Conservation (phyloP, 2,113 vertebrate species). For the Calonectris borealis region DNA sequence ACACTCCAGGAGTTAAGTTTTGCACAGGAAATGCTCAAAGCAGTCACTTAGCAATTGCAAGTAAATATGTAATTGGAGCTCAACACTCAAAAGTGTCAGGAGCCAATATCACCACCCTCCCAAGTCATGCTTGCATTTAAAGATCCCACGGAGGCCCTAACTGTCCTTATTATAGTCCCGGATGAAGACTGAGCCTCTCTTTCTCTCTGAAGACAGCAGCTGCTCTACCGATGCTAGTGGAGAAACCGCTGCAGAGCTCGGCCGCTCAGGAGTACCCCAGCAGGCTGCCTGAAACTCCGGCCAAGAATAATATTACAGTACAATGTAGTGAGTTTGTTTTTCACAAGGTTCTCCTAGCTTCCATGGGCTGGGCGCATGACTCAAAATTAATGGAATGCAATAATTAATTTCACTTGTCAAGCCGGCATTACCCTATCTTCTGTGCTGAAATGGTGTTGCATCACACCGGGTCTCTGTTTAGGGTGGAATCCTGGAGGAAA, state of each 20-base stretch:
- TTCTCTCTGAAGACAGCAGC: conserved; percentile 48
- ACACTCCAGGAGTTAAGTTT: not conserved
- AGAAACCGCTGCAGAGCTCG: not conserved
- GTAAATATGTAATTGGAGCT: conserved; percentile 20
- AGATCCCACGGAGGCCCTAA: not conserved
- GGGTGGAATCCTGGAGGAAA: conserved; percentile 48
- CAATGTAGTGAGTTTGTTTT: conserved; percentile 68
- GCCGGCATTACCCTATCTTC: conserved; percentile 61
- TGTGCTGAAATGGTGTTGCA: conserved; percentile 57
- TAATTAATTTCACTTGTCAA: conserved; percentile 73
- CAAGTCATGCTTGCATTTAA: not conserved
- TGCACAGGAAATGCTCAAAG: not conserved
- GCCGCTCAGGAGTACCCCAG: conserved; percentile 32
- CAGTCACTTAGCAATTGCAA: conserved; percentile 2
- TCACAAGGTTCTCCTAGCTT: conserved; percentile 64
- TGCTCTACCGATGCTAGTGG: not conserved
- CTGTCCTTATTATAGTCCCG: not conserved
- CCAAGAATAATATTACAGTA: conserved; percentile 68
- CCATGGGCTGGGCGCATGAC: conserved; percentile 64
- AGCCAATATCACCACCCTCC: conserved; percentile 15
- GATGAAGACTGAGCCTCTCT: not conserved
- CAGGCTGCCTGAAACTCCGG: conserved; percentile 19
- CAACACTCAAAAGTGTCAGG: not conserved
- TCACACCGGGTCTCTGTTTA: conserved; percentile 2
- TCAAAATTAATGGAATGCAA: conserved; percentile 74